Conservation (phyloP, 2,797 vertebrate species). For the Melanotaenia nigrans region DNA sequence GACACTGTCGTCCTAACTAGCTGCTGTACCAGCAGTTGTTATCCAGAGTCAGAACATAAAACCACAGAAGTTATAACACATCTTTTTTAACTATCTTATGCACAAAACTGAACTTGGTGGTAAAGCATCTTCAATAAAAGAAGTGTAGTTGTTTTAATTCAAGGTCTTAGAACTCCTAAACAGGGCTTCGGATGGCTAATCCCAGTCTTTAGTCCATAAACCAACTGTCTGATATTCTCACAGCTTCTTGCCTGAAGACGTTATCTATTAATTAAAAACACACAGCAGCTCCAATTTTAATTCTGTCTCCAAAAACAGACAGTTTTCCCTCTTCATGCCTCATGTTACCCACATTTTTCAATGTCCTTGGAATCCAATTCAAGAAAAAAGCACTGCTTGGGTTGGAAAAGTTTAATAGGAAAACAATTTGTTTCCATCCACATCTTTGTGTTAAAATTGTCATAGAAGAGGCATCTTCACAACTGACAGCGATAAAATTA, state of each 20-base stretch:
- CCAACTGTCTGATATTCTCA: constrained; percentile 72
- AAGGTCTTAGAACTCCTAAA: constrained; percentile 43
- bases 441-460: constrained; percentile 37
- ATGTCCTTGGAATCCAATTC: constrained; percentile 61
- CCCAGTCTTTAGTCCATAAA: constrained; percentile 61
- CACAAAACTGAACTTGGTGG: too few species aligned
- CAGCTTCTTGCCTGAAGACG: constrained; percentile 70
- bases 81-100: too few species aligned
- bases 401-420: constrained; percentile 61
- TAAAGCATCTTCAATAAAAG: too few species aligned
- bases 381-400: constrained; percentile 60
- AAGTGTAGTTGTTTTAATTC: constrained; percentile 17
- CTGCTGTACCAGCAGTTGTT: background rate
- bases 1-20: too few species aligned
- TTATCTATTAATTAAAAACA: constrained; percentile 76
- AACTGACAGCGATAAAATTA: constrained; percentile 63
- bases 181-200: constrained; percentile 62
- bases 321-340: constrained; percentile 48
- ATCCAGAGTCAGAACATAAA: background rate
- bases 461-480: constrained; percentile 53
- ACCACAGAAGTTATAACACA: too few species aligned
- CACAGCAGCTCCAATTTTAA: constrained; percentile 70
- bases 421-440: constrained; percentile 45
- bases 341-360: constrained; percentile 65
- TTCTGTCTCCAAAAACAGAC: constrained; percentile 41